Evolutionary conservation across 2,888 invertebrate species (phyloP), one percentile per base, ranked within the genome.

Genomic region (Adineta ricciae): DNA sequence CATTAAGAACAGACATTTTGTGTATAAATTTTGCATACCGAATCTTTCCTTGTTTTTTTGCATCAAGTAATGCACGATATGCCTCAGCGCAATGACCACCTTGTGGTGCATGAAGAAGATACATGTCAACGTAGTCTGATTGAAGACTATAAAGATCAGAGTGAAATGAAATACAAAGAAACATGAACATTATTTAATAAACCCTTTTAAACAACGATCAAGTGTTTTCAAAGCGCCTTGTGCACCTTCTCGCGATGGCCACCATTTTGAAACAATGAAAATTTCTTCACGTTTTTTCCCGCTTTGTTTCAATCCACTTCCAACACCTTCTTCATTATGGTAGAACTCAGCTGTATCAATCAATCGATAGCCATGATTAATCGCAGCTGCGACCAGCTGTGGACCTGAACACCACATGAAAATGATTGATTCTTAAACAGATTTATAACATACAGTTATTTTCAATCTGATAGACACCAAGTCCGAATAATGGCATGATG

Each of bases 261-360:
- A 88, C 24, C 88, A 82, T 85, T 88, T 88, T 5, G 88, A 87
- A 19, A 88, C 87, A 38, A 88, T 83, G 85, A 88, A 88, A 11
- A 88, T 50, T 24, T 88, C 87, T 52, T 87, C 87, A 73, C 88
- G 84, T 24, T 86, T 86, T 72, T 21, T 54, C 8, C 41, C 36
- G 21, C 84, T 84, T 46, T 41, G 32, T 56, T 84, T 86, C 36
- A 88, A 83, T 16, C 86, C 88, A 56, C 49, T 83, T 1, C 88
- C 88, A n/a, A 88, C 87, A 36, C 87, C 87, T 16, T 56, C 85
- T 78, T 88, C 88, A 85, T 88, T 88, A n/a, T 36, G 5, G 84
- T 88, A 87, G 50, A 86, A 86, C 38, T 87, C 86, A 3, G 88
- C 88, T 9, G 87, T 88, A 83, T 88, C 88, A 36, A 88, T 84